phyloP scores from a whole-genome alignment of 2,113 vertebrate species.

The Rhizomys pruinosus region DNA sequence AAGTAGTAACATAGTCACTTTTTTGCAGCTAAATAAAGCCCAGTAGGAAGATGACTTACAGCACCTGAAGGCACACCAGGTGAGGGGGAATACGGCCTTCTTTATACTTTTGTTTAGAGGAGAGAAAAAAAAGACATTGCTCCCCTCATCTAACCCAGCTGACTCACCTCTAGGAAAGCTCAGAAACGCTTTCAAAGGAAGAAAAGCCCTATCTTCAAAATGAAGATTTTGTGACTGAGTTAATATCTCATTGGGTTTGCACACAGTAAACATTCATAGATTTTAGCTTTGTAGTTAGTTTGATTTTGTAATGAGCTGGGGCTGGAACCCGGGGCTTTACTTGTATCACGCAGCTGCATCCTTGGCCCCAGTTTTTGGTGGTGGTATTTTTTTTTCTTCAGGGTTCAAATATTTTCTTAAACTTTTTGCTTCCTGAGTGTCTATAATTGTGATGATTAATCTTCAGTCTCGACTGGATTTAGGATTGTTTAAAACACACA shows the following conservation, averaged over 20 bases:
- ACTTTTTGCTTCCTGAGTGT: not conserved
- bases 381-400: not conserved
- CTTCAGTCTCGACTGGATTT: no score
- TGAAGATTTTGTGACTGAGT: not conserved
- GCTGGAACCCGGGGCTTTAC: not conserved
- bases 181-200: slow-evolving; percentile 8
- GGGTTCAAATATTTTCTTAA: slow-evolving; percentile 8
- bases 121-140: not conserved
- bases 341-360: not conserved
- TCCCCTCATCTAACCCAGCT: no score
- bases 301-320: not conserved
- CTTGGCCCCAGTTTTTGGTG: not conserved
- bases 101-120: not conserved
- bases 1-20: not conserved
- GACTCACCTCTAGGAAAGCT: not conserved
- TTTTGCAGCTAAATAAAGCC: not conserved
- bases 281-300: not conserved
- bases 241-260: not conserved
- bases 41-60: not conserved
- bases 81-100: not conserved
- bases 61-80: not conserved
- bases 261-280: not conserved
- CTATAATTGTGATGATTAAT: slow-evolving; percentile 22
- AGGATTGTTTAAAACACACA: not conserved
- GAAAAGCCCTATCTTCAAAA: not conserved